phyloP scores from a whole-genome alignment of 2,797 vertebrate genomes.

The Alectoris magna region DNA sequence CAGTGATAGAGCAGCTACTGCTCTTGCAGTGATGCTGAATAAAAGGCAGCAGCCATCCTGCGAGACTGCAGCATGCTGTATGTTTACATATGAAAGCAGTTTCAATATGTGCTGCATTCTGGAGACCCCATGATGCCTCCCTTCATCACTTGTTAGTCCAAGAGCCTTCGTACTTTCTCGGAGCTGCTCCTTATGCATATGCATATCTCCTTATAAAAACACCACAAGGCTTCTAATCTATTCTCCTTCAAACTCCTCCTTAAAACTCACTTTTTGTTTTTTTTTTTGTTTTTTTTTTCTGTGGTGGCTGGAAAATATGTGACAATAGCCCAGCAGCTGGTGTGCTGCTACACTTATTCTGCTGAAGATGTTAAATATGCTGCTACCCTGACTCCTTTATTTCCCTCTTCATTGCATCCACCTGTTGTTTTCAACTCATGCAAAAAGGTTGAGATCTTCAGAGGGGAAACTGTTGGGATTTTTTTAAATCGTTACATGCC shows the following conservation, averaged over 20 bases:
- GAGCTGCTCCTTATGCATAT: constrained; percentile 69
- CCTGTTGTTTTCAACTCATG: constrained; percentile 53
- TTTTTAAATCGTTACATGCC: neutral
- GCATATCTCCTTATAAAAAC: constrained; percentile 64
- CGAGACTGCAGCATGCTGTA: constrained; percentile 28
- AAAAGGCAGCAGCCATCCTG: constrained; percentile 29
- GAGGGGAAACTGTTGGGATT: neutral
- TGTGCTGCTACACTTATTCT: constrained; percentile 51
- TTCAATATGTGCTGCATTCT: constrained; percentile 46
- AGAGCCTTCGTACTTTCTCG: constrained; percentile 67
- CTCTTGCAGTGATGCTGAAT: neutral
- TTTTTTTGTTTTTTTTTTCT: neutral
- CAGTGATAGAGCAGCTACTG: neutral
- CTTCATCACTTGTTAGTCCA: constrained; percentile 48
- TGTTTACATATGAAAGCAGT: constrained; percentile 70
- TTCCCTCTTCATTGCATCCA: constrained; percentile 26
- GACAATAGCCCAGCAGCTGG: constrained; percentile 64
- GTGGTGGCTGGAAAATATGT: constrained; percentile 56
- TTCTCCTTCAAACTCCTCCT: constrained; percentile 66
- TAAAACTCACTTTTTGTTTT: constrained; percentile 49
- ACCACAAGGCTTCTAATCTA: constrained; percentile 64
- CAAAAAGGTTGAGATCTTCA: neutral
- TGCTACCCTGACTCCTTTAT: constrained; percentile 11
- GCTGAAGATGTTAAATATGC: constrained; percentile 50
- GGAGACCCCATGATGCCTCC: constrained; percentile 55